These are phyloP conservation scores for Tupaia chinensis DNA, from an alignment of 2,113 vertebrate genomes.

Conservation along the genomic window DNA sequence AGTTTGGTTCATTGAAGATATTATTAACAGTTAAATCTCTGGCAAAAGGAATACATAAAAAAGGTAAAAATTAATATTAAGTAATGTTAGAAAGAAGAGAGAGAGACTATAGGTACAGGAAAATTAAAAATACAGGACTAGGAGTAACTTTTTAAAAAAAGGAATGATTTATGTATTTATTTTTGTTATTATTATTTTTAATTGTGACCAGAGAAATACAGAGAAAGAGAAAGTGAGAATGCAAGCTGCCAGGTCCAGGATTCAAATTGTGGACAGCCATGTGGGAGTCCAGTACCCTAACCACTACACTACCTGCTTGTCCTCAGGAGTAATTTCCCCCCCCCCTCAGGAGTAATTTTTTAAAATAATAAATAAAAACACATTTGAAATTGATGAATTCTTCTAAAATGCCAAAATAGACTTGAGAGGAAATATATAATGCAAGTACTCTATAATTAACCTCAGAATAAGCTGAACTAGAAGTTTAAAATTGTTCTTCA, in stretches of 20 bases:
- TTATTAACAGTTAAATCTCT: not conserved
- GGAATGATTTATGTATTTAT: too few species aligned
- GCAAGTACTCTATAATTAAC: not conserved
- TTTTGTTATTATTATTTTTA: too few species aligned
- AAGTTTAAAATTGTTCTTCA: slow-evolving; percentile 6
- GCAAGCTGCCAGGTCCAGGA: too few species aligned
- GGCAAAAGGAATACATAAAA: not conserved
- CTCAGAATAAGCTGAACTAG: not conserved
- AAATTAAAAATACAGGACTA: not conserved
- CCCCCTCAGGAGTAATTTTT: too few species aligned
- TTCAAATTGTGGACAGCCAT: too few species aligned
- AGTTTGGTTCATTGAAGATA: not conserved
- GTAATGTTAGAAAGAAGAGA: not conserved
- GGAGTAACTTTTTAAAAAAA: not conserved
- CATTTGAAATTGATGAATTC: not conserved
- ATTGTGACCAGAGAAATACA: too few species aligned
- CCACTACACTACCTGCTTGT: too few species aligned
- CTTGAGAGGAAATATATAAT: not conserved
- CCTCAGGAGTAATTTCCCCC: too few species aligned
- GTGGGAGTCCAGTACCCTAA: too few species aligned
- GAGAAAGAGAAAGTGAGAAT: too few species aligned
- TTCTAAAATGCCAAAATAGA: slow-evolving; percentile 5
- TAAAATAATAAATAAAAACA: slow-evolving; percentile 25
- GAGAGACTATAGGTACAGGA: not conserved
- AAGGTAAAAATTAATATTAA: slow-evolving; percentile 34